Conservation (phyloP, 2,888 invertebrate genomes). For the Aspidiotus rigidus region DNA sequence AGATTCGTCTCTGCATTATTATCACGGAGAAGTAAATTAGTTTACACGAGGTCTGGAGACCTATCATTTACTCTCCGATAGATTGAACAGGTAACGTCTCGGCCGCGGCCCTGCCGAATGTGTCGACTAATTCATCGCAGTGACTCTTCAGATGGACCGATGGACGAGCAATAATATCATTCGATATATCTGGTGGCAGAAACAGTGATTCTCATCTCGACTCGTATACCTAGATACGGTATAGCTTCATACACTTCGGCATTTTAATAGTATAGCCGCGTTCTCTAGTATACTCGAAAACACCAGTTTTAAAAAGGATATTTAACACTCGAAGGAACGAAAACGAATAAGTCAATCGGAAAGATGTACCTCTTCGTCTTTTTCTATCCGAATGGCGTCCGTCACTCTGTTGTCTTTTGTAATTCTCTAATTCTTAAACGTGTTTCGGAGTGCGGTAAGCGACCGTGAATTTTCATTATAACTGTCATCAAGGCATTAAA, state of each 20-base stretch:
- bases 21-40: no score
- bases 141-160: no score
- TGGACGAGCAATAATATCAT: no score
- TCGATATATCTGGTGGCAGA: no score
- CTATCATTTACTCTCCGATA: no score
- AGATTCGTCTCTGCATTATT: no score
- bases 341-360: neutral
- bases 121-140: no score
- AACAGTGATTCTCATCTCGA: no score
- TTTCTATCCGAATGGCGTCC: neutral
- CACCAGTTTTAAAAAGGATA: neutral
- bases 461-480: conserved; percentile 4
- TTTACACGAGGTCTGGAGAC: no score
- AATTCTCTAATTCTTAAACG: neutral
- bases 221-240: neutral
- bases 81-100: no score
- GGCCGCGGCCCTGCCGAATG: no score
- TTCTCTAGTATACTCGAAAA: no score
- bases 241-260: neutral
- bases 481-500: conserved; percentile 4
- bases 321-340: neutral
- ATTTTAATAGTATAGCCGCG: neutral
- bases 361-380: neutral
- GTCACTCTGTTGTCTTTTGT: neutral
- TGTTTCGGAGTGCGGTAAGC: conserved; percentile 2